Conservation (phyloP, 2,113 vertebrate species). For the Zosterops hypoxanthus region DNA sequence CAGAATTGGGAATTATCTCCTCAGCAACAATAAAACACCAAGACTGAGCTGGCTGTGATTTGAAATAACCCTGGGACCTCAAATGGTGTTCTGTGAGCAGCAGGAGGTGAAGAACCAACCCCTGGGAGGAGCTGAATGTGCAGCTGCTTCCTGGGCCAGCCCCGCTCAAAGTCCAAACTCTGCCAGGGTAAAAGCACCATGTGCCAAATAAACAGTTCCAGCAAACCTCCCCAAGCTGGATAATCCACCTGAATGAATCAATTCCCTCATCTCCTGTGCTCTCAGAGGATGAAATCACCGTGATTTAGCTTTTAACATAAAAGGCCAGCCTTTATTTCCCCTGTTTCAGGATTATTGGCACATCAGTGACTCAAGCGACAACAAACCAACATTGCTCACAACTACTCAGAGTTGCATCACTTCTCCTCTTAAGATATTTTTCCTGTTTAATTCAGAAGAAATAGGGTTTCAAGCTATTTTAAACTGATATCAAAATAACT, state of each 20-base stretch:
- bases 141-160: not conserved
- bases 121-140: not conserved
- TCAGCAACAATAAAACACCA: not conserved
- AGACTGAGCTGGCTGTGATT: accelerated
- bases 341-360: not conserved
- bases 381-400: not conserved
- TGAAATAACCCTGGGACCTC: not conserved
- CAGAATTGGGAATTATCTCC: not conserved
- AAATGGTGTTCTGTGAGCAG: not conserved
- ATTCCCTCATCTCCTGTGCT: too few relatives aligned
- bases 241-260: not conserved
- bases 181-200: not conserved
- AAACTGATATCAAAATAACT: not conserved
- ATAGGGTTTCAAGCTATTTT: not conserved
- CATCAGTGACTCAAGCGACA: not conserved
- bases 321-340: not conserved
- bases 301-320: accelerated
- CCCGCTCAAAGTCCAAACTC: not conserved
- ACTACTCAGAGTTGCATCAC: not conserved
- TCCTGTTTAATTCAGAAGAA: not conserved
- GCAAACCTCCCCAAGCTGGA: not conserved
- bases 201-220: not conserved
- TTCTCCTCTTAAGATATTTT: not conserved
- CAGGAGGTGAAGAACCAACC: not conserved
- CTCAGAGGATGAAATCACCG: not conserved